Percentiles rank a stretch among this genome's conserved stretches.
Evolutionary conservation across 1,140 invertebrate genomes (phyloP).

Genomic region (Cataglyphis hispanica): DNA sequence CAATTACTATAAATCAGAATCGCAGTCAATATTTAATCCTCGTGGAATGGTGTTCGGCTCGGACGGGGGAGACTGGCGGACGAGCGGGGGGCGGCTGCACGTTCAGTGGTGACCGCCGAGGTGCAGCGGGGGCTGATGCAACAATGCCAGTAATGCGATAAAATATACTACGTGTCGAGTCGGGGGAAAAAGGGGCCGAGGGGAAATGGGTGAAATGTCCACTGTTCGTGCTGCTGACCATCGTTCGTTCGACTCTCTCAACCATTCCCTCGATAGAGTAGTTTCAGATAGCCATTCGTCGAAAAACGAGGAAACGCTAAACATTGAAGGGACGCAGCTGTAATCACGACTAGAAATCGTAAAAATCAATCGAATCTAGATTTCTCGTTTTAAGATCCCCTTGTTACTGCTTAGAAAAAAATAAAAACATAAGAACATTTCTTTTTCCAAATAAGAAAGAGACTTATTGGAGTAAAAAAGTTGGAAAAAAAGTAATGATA

Average conservation of each 20-base stretch:
- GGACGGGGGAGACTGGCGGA: conserved; percentile 36
- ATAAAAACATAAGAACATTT: background rate
- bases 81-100: conserved; percentile 52
- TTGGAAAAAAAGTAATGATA: background rate
- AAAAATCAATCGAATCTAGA: conserved; percentile 38
- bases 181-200: conserved; percentile 43
- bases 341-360: conserved; percentile 40
- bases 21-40: conserved; percentile 86
- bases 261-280: conserved; percentile 59
- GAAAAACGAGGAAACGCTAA: conserved; percentile 70
- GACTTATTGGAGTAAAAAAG: too few relatives aligned
- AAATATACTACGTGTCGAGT: conserved; percentile 81
- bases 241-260: conserved; percentile 67
- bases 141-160: conserved; percentile 84
- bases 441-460: background rate
- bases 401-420: background rate
- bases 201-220: conserved; percentile 74
- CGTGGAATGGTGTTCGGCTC: conserved; percentile 82
- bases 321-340: conserved; percentile 26
- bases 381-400: background rate
- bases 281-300: conserved; percentile 61
- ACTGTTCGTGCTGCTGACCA: conserved; percentile 72
- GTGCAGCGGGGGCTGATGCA: conserved; percentile 76
- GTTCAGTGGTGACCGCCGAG: conserved; percentile 67
- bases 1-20: conserved; percentile 87